Percentiles rank a stretch among this genome's conserved stretches.
These are phyloP conservation scores for Tenodera sinensis DNA, from an alignment of 2,888 invertebrate genomes.

Conservation along the genomic window DNA sequence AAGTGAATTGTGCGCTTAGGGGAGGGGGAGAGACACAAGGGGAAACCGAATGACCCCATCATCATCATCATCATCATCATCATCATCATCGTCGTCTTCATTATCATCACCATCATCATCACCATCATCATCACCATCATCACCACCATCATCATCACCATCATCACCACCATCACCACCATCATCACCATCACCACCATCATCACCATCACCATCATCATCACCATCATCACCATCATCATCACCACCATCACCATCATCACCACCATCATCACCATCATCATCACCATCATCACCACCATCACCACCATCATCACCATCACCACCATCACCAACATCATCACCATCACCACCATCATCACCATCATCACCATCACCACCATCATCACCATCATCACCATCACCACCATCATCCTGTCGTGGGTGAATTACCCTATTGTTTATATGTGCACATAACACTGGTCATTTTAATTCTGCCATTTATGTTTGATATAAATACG, in stretches of 20 bases:
- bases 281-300: not conserved
- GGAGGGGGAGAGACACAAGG: not conserved
- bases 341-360: not conserved
- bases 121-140: not conserved
- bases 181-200: not conserved
- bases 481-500: no score
- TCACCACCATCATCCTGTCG: not conserved
- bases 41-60: not conserved
- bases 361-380: not conserved
- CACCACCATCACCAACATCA: not conserved
- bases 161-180: not conserved
- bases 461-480: no score
- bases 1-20: not conserved
- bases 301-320: not conserved
- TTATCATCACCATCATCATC: not conserved
- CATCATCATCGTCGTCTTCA: not conserved
- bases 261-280: not conserved
- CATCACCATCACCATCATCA: not conserved
- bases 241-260: not conserved
- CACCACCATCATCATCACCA: not conserved
- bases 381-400: no score
- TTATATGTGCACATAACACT: no score
- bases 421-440: not conserved
- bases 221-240: not conserved
- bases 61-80: not conserved